phyloP scores from a whole-genome alignment of 2,888 invertebrate species.

The Gerosis bhagava region DNA sequence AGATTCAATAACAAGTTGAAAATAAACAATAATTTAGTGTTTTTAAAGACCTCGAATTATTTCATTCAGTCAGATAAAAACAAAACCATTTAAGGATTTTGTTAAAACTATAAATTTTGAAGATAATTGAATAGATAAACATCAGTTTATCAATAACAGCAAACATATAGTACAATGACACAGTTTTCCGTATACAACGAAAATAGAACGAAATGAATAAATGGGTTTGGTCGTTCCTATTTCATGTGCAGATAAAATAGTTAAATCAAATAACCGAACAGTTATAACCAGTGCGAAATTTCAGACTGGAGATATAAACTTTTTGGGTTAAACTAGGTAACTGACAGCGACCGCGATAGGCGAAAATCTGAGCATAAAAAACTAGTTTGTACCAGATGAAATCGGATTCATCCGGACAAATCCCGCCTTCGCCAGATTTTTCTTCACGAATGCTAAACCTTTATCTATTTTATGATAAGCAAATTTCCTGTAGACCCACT shows the following conservation, averaged over 20 bases:
- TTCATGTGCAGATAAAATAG: slow-evolving; percentile 13
- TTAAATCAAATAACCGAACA: slow-evolving; percentile 17
- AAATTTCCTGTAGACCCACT: slow-evolving; percentile 34
- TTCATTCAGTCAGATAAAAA: too few relatives aligned
- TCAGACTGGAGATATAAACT: slow-evolving; percentile 18
- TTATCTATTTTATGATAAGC: slow-evolving; percentile 36
- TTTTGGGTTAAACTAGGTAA: slow-evolving; percentile 22
- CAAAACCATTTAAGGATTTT: too few relatives aligned
- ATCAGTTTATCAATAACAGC: too few relatives aligned
- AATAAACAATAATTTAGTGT: too few relatives aligned
- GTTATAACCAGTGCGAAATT: slow-evolving; percentile 14
- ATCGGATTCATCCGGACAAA: slow-evolving; percentile 35
- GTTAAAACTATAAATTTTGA: too few relatives aligned
- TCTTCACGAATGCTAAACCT: slow-evolving; percentile 30
- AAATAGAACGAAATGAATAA: background rate
- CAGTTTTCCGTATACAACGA: background rate
- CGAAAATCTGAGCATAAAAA: slow-evolving; percentile 22
- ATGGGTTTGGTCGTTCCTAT: background rate
- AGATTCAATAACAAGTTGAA: too few relatives aligned
- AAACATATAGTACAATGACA: too few relatives aligned
- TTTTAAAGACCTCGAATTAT: too few relatives aligned
- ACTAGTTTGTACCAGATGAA: slow-evolving; percentile 29
- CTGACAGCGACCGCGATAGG: slow-evolving; percentile 21
- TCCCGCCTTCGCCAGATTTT: slow-evolving; percentile 34
- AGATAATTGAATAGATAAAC: too few relatives aligned